Base-by-base conservation (phyloP, 2,113 vertebrate species). In the Bostrychus sinensis region DNA sequence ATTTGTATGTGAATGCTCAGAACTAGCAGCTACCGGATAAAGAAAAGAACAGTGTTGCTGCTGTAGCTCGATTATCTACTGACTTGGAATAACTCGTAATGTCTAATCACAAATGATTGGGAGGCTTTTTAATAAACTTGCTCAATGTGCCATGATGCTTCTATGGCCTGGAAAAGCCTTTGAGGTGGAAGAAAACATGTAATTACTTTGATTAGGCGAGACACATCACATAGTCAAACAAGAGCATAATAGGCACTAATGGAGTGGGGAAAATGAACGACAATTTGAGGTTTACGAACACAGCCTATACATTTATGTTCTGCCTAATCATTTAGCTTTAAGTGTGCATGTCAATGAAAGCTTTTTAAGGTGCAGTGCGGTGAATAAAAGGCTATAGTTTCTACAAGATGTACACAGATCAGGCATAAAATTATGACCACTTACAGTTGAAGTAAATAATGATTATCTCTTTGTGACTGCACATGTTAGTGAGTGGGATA, bases 71-170 rank as follows among this genome's bases (percentile, higher is more conserved):
- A 77, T 62, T 46, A 59, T 61, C 34, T 30, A 56, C 17, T 71
- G 62, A 80, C 70, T 75, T 55, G 41, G 71, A 70, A 72, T 71
- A 39, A 22, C 55, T 61, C 60, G 57, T 66, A 73, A 71, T 67
- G 59, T 76, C 45, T 63, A 64, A 78, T 82, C 66, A 42, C 51
- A 67, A 62, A 84, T 81, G 73, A 81, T 70, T 76, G 54, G 54
- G 66, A 64, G 60, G 62, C 41, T 46, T 78, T 81, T 84, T 83
- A 86, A 88, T 82, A 66, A 86, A 71, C 73, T 66, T 81, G 81
- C 81, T 85, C 69, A 75, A 36, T 28, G 65, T 70, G 63, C 68
- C 78, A 66, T 80, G 42, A 75, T 51, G 68, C 51, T 76, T 46
- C 62, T 26, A 62, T 23, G 25, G 51, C 59, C 66, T 42, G 51